A percentile compares a stretch with the other conserved stretches of the same genome.
Evolutionary conservation across 1,140 invertebrate species (phyloP).

Genomic region (Adelges cooleyi): DNA sequence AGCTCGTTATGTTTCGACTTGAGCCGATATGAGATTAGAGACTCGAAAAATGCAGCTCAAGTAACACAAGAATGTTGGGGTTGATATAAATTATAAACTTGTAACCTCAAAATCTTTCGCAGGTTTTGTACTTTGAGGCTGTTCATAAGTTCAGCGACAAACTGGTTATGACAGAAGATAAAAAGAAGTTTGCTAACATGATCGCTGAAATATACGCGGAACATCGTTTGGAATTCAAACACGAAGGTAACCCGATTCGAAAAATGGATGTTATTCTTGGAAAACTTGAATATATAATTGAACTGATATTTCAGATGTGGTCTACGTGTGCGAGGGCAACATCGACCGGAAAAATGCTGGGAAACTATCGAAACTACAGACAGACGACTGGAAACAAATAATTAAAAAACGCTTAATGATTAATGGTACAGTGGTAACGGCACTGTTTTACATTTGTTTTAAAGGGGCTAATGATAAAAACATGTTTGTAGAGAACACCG

Average conservation of each 20-base stretch:
- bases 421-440: conserved; percentile 12
- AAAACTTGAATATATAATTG: no score
- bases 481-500: conserved; percentile 46
- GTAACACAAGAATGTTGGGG: neutral
- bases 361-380: neutral
- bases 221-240: neutral
- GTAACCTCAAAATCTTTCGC: conserved; percentile 32
- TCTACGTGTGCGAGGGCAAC: conserved; percentile 7
- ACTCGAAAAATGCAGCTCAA: neutral
- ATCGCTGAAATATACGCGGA: conserved; percentile 39
- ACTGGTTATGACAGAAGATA: conserved; percentile 55
- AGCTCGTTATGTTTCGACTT: conserved; percentile 12
- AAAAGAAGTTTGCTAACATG: conserved; percentile 53
- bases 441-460: no score
- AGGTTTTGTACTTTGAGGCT: conserved; percentile 64
- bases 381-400: conserved; percentile 12
- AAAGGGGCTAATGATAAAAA: no score
- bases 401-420: conserved; percentile 3
- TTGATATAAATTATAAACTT: neutral
- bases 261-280: no score
- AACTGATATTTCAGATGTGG: neutral
- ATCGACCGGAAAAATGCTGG: neutral
- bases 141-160: conserved; percentile 64
- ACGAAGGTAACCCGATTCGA: neutral
- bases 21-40: neutral